Evolutionary conservation across 2,797 vertebrate genomes (phyloP).

Genomic region (Pelobates cultripes): DNA sequence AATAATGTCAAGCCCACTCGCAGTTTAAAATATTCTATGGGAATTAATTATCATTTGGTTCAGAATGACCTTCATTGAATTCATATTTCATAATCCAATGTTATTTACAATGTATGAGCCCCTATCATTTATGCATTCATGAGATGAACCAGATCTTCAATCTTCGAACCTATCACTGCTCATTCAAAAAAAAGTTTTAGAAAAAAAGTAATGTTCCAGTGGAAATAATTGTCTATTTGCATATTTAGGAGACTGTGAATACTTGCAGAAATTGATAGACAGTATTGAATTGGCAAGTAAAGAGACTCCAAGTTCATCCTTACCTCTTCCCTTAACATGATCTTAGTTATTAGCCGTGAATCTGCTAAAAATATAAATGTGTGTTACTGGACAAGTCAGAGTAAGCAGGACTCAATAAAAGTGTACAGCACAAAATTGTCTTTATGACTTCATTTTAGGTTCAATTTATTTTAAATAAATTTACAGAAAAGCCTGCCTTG

Average conservation of each 20-base stretch:
- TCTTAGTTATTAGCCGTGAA: too few relatives aligned
- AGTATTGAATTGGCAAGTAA: not conserved
- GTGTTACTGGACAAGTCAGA: too few relatives aligned
- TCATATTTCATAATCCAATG: not conserved
- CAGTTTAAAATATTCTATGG: not conserved
- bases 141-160: not conserved
- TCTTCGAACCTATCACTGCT: not conserved
- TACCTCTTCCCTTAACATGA: too few relatives aligned
- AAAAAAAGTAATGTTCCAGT: not conserved
- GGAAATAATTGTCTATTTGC: conserved; percentile 17
- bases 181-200: not conserved
- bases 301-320: not conserved
- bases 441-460: too few relatives aligned
- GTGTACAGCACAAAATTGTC: too few relatives aligned
- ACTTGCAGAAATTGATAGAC: not conserved
- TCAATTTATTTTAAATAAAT: too few relatives aligned
- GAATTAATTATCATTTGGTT: not conserved
- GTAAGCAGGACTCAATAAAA: too few relatives aligned
- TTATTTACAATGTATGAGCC: not conserved
- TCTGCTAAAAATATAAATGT: too few relatives aligned
- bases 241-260: not conserved
- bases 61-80: not conserved
- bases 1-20: too few relatives aligned
- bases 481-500: too few relatives aligned
- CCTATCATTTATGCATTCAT: not conserved